Percentiles rank a stretch among this genome's conserved stretches.
Evolutionary conservation across 1,140 invertebrate genomes (phyloP).

Genomic region (Neuroterus valhalla): DNA sequence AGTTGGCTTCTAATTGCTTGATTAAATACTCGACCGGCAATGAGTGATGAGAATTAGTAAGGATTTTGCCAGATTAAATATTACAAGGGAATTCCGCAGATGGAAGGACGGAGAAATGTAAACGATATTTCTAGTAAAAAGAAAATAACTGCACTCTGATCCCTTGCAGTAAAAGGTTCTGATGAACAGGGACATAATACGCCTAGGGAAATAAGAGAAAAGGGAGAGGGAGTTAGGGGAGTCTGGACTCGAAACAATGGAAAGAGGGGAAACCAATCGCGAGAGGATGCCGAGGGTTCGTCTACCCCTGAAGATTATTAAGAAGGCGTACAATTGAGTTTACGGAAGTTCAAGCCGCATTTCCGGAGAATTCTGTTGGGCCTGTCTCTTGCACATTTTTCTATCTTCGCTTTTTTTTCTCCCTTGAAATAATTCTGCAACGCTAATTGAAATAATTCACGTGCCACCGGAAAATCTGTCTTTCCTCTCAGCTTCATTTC

Average conservation of each 20-base stretch:
- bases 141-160: conserved; percentile 29
- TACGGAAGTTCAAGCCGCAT: conserved; percentile 37
- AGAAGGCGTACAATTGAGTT: conserved; percentile 51
- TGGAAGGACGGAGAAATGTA: neutral
- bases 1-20: conserved; percentile 2
- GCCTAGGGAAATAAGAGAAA: neutral
- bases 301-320: conserved; percentile 52
- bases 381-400: conserved; percentile 17
- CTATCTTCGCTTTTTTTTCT: conserved; percentile 32
- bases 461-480: conserved; percentile 9
- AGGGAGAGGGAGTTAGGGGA: too few species aligned
- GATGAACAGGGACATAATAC: neutral
- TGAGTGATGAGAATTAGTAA: neutral
- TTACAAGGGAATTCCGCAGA: neutral
- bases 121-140: conserved; percentile 6
- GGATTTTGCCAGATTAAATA: neutral
- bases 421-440: conserved; percentile 38
- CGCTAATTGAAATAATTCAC: conserved; percentile 47
- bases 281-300: conserved; percentile 35
- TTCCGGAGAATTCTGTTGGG: conserved; percentile 32
- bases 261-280: conserved; percentile 48
- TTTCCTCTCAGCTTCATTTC: neutral
- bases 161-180: conserved; percentile 19
- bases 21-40: conserved; percentile 4
- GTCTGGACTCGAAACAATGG: conserved; percentile 40